Evolutionary conservation across 2,113 vertebrate genomes (phyloP), one percentile per base, ranked within the genome.

Genomic region (Malurus cyaneus): DNA sequence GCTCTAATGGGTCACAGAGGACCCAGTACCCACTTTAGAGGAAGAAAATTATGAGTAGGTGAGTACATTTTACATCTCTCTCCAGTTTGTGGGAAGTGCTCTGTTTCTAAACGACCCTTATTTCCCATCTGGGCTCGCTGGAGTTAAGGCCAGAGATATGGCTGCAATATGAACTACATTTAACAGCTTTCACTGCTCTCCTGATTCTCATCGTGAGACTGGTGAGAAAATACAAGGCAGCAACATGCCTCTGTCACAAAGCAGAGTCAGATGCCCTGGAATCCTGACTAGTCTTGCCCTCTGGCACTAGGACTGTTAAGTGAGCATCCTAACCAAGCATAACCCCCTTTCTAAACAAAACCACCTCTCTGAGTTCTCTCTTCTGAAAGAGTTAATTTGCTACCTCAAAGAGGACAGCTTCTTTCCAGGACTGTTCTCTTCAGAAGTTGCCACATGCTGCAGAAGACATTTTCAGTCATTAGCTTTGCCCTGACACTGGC

Each of bases 11-110:
- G 90, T 84, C 93, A 94, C 93, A 86, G 65, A 93, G 79, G 93
- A 95, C 90, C 23, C 69, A 44, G 76, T 46, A 90, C 46, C 89
- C 60, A 92, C 92, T 96, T 93, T 79, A 95, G 64, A 97, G 60
- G 67, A 62, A 83, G 44, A 74, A 96, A 94, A 92, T 86, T 88
- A 60, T 86, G 90, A 92, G 93, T 78, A 96, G 88, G 90, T 96
- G 80, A 94, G 90, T 93, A 60, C 0, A 12, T 93, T 97, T 94
- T 94, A 95, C 89, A 65, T 81, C 74, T 85, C 73, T 92, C 69
- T 92, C 53, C 74, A 56, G 77, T 80, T 85, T 91, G 89, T 88
- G 46, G 84, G 42, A 80, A 93, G 54, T 82, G 92, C 46, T 84
- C 64, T 96, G 80, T 82, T 92, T 95, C 87, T 78, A 92, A 96